phyloP scores from a whole-genome alignment of 2,797 vertebrate genomes.

The Stomatorhinus walkeri region DNA sequence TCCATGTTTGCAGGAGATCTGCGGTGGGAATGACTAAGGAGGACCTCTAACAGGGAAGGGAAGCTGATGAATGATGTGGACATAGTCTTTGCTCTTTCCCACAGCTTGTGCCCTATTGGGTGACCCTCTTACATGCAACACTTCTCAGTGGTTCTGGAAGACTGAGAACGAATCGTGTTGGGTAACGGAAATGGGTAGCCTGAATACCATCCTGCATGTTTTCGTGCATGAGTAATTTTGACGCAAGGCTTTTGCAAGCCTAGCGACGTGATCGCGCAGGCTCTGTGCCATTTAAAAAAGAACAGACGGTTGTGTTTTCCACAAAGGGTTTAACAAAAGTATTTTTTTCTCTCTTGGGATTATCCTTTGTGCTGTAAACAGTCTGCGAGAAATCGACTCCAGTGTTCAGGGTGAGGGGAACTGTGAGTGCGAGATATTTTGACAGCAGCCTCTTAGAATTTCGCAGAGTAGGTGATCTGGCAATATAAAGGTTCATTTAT shows the following conservation, averaged over 20 bases:
- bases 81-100: background rate
- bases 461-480: slow-evolving; percentile 9
- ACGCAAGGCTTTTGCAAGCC: background rate
- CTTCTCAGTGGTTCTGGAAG: slow-evolving; percentile 3
- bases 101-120: background rate
- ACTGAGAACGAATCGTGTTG: background rate
- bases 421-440: slow-evolving; percentile 25
- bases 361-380: slow-evolving; percentile 31
- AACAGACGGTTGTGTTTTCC: slow-evolving; percentile 20
- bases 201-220: background rate
- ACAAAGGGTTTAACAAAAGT: slow-evolving; percentile 23
- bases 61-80: background rate
- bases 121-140: background rate
- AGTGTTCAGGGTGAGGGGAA: slow-evolving; percentile 16
- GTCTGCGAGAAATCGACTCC: slow-evolving; percentile 14
- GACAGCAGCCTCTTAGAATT: slow-evolving; percentile 14
- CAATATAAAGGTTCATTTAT: slow-evolving; percentile 23
- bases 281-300: slow-evolving; percentile 12
- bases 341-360: slow-evolving; percentile 19
- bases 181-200: background rate
- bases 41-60: background rate
- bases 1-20: background rate
- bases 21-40: background rate
- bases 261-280: background rate
- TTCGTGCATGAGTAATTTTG: background rate